A percentile compares a stretch with the other conserved stretches of the same genome.
phyloP scores from a whole-genome alignment of 2,797 vertebrate species.

The Miichthys miiuy region DNA sequence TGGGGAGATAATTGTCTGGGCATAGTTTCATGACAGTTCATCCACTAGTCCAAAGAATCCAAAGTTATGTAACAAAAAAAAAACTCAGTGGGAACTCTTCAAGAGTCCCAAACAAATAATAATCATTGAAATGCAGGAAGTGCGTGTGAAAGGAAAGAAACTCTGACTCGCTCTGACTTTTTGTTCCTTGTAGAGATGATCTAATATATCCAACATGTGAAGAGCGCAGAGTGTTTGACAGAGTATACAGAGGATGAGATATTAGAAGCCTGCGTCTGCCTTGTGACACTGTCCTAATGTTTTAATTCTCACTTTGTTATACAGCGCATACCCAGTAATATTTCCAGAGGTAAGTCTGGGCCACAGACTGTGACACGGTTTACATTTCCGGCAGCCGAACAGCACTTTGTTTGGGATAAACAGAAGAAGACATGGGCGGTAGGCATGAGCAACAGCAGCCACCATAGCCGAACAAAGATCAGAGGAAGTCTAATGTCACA shows the following conservation, averaged over 20 bases:
- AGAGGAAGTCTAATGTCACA: background rate
- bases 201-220: slow-evolving; percentile 12
- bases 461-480: background rate
- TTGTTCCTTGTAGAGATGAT: slow-evolving; percentile 14
- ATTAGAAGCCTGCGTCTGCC: background rate
- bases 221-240: slow-evolving; percentile 1
- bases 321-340: background rate
- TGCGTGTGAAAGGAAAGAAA: slow-evolving; percentile 34
- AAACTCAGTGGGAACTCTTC: background rate
- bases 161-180: background rate
- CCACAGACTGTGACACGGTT: background rate
- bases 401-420: slow-evolving; percentile 9
- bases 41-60: too few species aligned
- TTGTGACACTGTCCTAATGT: background rate
- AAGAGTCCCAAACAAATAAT: background rate
- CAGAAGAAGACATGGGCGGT: background rate
- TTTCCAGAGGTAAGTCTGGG: background rate
- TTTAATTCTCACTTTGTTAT: background rate
- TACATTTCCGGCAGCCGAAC: background rate
- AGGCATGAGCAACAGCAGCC: background rate
- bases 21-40: too few species aligned
- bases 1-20: too few species aligned
- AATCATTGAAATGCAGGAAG: slow-evolving; percentile 46
- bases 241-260: slow-evolving; percentile 7
- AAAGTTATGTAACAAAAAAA: background rate